A percentile compares a stretch with the other conserved stretches of the same genome.
phyloP scores from a whole-genome alignment of 2,888 invertebrate species.

The Halocaridina rubra region DNA sequence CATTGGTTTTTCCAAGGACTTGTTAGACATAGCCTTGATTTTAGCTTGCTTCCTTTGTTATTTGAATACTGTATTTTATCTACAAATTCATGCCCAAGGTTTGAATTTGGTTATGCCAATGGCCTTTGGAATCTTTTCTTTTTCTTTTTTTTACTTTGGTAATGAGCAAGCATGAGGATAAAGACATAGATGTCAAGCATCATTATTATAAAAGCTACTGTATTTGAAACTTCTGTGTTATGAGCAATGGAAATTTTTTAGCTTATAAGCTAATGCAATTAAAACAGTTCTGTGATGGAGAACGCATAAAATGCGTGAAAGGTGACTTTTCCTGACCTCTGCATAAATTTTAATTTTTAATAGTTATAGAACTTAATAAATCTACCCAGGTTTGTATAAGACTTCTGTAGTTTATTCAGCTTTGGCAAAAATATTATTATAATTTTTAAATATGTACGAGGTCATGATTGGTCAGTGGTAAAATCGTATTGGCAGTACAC shows the following conservation, averaged over 20 bases:
- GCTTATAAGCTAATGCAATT: slow-evolving; percentile 19
- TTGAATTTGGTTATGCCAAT: not conserved
- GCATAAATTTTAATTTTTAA: too few relatives aligned
- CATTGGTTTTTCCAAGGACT: not conserved
- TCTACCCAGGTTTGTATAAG: too few relatives aligned
- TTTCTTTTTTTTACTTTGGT: not conserved
- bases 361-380: too few relatives aligned
- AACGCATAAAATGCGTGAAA: slow-evolving; percentile 18
- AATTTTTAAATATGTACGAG: too few relatives aligned
- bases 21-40: not conserved
- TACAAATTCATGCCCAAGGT: not conserved
- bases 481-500: not conserved
- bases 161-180: not conserved
- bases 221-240: not conserved
- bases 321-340: slow-evolving; percentile 2
- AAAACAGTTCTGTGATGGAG: slow-evolving; percentile 43
- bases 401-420: too few relatives aligned
- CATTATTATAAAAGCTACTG: not conserved
- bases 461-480: not conserved
- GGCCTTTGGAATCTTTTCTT: not conserved
- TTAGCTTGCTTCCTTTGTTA: not conserved
- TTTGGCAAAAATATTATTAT: too few relatives aligned
- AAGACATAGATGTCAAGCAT: not conserved
- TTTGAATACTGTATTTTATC: not conserved
- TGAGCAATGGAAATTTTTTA: slow-evolving; percentile 1